Base-by-base conservation (phyloP, 2,888 invertebrate genomes). In the Lepetodrilus schrolli region DNA sequence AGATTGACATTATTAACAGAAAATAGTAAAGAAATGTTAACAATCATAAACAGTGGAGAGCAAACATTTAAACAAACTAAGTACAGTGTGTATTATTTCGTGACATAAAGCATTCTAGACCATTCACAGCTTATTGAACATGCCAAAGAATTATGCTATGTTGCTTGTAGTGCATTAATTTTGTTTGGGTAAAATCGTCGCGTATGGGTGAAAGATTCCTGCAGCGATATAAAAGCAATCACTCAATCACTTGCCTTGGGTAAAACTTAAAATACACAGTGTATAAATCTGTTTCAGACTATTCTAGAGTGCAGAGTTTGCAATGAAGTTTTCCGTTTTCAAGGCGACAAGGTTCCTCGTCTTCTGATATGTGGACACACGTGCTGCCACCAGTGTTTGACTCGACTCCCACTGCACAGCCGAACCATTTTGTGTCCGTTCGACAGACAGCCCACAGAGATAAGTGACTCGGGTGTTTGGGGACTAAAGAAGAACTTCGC, bases 321-420 rank as follows among this genome's bases (percentile, higher is more conserved):
- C 85, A 92, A 92, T 80, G 93, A 93, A 77, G 91, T 92, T 17
- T 93, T 92, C 81, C 88, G 91, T 13, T 86, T 92, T n/a, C 92
- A 92, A 76, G 93, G 93, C 7, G 92, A 91, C 47, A 92, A 92
- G 82, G 92, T 93, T 1, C 93, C 93, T 2, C 89, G 93, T n/a
- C 83, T 89, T n/a, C 75, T 89, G 37, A 83, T 85, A 49, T 89
- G 89, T 82, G 89, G 89, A 13, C 89, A 93, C 82, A 93, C 93
- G 0, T 92, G 93, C 5, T 93, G 93, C 83, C 93, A 93, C 77
- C 91, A 92, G 0, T 93, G 93, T 84, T 86, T 93, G 21, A 85
- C 92, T 47, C 88, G 91, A 20, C 89, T 93, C 1, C 91, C 91
- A 1, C 85, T 90, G 10, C 88, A 88, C 82, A 90, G 90, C 26